phyloP scores from a whole-genome alignment of 2,888 invertebrate genomes.

The Athetis lepigone region DNA sequence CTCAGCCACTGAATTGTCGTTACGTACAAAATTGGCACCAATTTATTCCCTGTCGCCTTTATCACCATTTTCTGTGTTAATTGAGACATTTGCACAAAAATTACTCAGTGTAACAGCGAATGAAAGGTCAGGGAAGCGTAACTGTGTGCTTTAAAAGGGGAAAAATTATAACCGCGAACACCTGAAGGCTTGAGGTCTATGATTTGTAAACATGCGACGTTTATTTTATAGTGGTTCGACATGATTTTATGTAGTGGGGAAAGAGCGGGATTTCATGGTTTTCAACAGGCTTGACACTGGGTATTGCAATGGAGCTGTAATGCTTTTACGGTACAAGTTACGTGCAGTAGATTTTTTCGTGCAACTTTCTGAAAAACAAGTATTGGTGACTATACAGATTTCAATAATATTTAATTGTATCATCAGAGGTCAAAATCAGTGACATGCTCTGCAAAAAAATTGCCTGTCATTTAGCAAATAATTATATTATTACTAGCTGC shows the following conservation, averaged over 20 bases:
- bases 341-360: neutral
- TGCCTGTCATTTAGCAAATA: too few relatives aligned
- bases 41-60: conserved; percentile 82
- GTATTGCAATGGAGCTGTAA: conserved; percentile 16
- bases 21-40: conserved; percentile 78
- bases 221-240: conserved; percentile 44
- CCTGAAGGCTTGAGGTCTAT: conserved; percentile 51
- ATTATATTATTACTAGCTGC: too few relatives aligned
- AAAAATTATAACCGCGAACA: conserved; percentile 62
- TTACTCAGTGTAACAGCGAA: conserved; percentile 72
- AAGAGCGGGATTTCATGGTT: conserved; percentile 27
- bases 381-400: too few relatives aligned
- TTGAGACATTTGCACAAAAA: conserved; percentile 86
- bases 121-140: conserved; percentile 64
- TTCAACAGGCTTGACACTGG: conserved; percentile 16
- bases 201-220: conserved; percentile 62
- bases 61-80: conserved; percentile 82
- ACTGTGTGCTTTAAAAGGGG: conserved; percentile 54
- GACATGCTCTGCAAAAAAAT: too few relatives aligned
- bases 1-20: conserved; percentile 76
- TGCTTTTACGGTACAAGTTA: conserved; percentile 4
- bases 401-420: too few relatives aligned
- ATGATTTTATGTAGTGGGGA: conserved; percentile 33
- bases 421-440: too few relatives aligned
- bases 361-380: neutral